A percentile compares a stretch with the other conserved stretches of the same genome.
These are phyloP conservation scores for Synergus laeviventris DNA, from an alignment of 2,888 invertebrate genomes.

Conservation along the genomic window DNA sequence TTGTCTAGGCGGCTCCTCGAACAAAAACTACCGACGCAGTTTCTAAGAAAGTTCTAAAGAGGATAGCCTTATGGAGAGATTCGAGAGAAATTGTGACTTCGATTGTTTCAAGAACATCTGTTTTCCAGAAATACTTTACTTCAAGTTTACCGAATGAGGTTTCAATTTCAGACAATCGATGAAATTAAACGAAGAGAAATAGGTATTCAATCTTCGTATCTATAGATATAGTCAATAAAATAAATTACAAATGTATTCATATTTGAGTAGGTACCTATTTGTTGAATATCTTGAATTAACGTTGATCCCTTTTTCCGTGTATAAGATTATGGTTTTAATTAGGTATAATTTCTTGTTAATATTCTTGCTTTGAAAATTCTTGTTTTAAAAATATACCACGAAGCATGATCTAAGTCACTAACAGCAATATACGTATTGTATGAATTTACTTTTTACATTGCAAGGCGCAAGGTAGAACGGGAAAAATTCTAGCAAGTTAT, in stretches of 20 bases:
- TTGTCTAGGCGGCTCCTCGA: too few relatives aligned
- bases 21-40: too few relatives aligned
- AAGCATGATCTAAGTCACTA: background rate
- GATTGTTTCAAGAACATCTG: background rate
- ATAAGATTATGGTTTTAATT: too few relatives aligned
- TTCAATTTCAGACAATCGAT: background rate
- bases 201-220: too few relatives aligned
- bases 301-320: too few relatives aligned
- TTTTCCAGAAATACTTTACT: background rate
- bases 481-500: constrained; percentile 3
- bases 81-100: background rate
- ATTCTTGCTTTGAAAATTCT: background rate
- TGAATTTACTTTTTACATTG: constrained; percentile 5
- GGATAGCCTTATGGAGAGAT: too few relatives aligned
- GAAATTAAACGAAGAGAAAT: background rate
- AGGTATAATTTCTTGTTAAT: background rate
- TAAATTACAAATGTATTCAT: too few relatives aligned
- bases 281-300: too few relatives aligned
- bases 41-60: too few relatives aligned
- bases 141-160: background rate
- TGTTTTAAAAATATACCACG: constrained; percentile 22
- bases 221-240: too few relatives aligned
- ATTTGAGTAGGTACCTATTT: too few relatives aligned
- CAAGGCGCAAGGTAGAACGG: background rate
- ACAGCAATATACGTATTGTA: constrained; percentile 6